Percentiles rank a stretch among this genome's conserved stretches.
phyloP scores from a whole-genome alignment of 2,888 invertebrate species.

The Meiosimyza platycephala region DNA sequence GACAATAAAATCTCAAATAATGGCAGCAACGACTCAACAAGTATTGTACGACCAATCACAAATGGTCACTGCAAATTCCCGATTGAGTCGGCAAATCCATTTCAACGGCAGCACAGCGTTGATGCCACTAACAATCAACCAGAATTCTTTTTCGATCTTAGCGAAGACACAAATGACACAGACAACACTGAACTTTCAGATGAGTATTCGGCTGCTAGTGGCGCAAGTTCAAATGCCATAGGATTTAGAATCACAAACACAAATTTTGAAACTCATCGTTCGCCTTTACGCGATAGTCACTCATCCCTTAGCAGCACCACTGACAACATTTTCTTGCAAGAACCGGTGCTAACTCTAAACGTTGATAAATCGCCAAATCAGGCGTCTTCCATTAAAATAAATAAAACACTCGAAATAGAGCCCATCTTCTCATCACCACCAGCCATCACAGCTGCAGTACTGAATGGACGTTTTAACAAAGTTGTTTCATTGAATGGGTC shows the following conservation, averaged over 20 bases:
- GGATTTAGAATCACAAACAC: slow-evolving; percentile 46
- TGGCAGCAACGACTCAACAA: slow-evolving; percentile 21
- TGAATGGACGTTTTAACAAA: slow-evolving; percentile 66
- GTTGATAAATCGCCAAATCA: slow-evolving; percentile 66
- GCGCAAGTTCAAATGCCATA: background rate
- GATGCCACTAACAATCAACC: slow-evolving; percentile 20
- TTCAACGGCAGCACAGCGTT: background rate
- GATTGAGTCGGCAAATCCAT: background rate
- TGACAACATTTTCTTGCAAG: slow-evolving; percentile 66
- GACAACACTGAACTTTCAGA: slow-evolving; percentile 46
- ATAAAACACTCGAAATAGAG: slow-evolving; percentile 61
- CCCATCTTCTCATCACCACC: slow-evolving; percentile 64
- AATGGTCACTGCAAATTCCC: slow-evolving; percentile 13
- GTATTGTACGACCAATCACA: background rate
- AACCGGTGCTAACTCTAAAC: slow-evolving; percentile 65
- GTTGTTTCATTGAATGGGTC: slow-evolving; percentile 60
- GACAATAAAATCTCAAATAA: background rate
- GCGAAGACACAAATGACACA: slow-evolving; percentile 48
- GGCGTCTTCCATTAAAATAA: slow-evolving; percentile 65
- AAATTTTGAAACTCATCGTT: slow-evolving; percentile 45
- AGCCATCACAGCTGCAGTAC: slow-evolving; percentile 49
- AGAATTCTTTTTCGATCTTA: slow-evolving; percentile 46
- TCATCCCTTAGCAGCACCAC: slow-evolving; percentile 56
- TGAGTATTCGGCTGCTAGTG: slow-evolving; percentile 31
- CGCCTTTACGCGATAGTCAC: slow-evolving; percentile 53